Conservation (phyloP, 2,888 invertebrate genomes). For the Aphodius sticticus region DNA sequence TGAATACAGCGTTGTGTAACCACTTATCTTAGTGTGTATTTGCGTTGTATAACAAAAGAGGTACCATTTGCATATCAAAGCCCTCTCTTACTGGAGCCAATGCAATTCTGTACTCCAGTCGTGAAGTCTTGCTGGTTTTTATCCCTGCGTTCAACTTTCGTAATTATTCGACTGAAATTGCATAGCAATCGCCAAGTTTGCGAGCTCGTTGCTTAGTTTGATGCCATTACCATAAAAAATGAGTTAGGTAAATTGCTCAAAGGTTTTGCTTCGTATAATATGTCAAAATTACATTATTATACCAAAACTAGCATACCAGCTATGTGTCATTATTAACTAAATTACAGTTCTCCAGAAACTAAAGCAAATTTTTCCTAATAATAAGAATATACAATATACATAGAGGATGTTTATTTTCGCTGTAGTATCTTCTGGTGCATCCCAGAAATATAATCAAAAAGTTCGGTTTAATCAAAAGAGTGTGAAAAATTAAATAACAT, state of each 20-base stretch:
- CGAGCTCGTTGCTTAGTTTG: not conserved
- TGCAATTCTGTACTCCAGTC: not conserved
- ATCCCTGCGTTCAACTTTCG: not conserved
- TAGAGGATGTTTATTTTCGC: too few species aligned
- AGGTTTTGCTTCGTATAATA: too few species aligned
- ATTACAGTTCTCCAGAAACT: too few species aligned
- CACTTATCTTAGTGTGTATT: conserved; percentile 17
- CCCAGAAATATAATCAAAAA: not conserved
- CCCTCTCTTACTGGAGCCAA: not conserved
- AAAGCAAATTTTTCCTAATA: too few species aligned
- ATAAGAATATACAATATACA: too few species aligned
- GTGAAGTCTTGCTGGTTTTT: not conserved
- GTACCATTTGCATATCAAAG: conserved; percentile 21
- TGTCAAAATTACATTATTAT: too few species aligned
- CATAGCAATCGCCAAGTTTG: not conserved
- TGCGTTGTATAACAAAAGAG: not conserved
- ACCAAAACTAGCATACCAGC: too few species aligned
- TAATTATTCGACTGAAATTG: not conserved
- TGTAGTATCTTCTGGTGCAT: too few species aligned
- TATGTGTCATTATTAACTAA: too few species aligned
- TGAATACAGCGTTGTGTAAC: conserved; percentile 12
- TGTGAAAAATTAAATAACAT: not conserved
- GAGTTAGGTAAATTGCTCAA: not conserved
- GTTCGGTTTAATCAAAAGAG: not conserved
- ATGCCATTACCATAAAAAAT: not conserved